Evolutionary conservation across 2,113 vertebrate species (phyloP), one percentile per base, ranked within the genome.

Genomic region (Silurus asotus): DNA sequence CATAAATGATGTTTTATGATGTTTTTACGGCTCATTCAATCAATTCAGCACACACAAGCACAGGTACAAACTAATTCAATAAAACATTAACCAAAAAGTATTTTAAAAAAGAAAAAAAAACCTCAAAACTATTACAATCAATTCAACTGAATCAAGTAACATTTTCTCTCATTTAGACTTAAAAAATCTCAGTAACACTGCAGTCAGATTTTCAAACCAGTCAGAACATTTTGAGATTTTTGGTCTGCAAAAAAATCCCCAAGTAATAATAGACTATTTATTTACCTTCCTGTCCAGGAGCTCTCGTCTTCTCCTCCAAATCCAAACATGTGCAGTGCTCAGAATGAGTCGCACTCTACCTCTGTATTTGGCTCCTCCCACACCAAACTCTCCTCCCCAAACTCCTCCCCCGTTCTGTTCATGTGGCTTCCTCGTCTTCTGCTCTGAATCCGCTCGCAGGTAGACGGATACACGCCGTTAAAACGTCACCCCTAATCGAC

Each of bases 281-380:
- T 37, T 78, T 28, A 86, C 85, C 67, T 61, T 81, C 45, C 55
- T 53, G 15, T 70, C 80, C 81, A 72, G 45, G 56, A 81, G 13
- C 78, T 61, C 20, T 78, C 70, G 72, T 84, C 61, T 56, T 81
- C 64, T 86, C 88, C 87, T 87, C 87, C 81, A 87, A 83, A 87
- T 91, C 84, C 90, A 75, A 84, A 79, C 72, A 84, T 86, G 89
- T 90, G 78, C 53, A 76, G 11, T n/a, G 72, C 62, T 90, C 92
- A 91, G 89, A 92, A 92, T 88, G 89, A 89, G 88, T 88, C 70
- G 82, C 90, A 84, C 65, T 91, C 92, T 92, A 89, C 72, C 49
- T 87, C 90, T 92, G 92, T 92, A 89, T 89, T 11, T 4, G 58
- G 72, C 64, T 56, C 20, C 81, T 56, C 76, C n/a, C 82, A 84